phyloP scores from a whole-genome alignment of 2,113 vertebrate species.

The Bolborhynchus lineola region DNA sequence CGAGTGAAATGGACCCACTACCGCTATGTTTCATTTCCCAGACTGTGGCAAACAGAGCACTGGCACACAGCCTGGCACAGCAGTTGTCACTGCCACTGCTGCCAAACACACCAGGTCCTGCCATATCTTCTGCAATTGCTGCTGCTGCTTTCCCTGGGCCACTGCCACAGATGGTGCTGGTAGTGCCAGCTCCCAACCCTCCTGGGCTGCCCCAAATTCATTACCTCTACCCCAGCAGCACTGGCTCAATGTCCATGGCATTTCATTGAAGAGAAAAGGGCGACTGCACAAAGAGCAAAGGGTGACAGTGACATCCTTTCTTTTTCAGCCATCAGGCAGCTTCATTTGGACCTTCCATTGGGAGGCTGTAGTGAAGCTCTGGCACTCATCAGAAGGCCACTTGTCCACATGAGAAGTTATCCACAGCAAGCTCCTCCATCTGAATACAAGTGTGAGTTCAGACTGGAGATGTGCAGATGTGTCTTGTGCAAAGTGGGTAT shows the following conservation, averaged over 20 bases:
- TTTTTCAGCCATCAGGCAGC: background rate
- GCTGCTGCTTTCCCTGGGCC: background rate
- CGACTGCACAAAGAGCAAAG: background rate
- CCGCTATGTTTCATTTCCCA: background rate
- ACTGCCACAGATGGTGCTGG: background rate
- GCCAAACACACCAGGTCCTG: background rate
- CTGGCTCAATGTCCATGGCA: background rate
- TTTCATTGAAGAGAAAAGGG: background rate
- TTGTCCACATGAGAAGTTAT: background rate
- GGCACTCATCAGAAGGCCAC: background rate
- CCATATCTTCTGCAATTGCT: background rate
- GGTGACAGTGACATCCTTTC: background rate
- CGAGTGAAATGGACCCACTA: rapidly evolving
- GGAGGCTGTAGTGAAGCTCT: background rate
- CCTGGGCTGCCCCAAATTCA: background rate
- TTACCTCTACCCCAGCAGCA: rapidly evolving
- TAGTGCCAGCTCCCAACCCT: background rate
- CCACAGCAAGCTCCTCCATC: rapidly evolving
- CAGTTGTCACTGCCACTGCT: background rate
- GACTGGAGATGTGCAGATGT: background rate
- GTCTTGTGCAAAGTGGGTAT: background rate
- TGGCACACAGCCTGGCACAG: background rate
- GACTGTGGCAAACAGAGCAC: background rate
- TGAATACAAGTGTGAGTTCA: background rate
- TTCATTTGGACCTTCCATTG: background rate